Evolutionary conservation across 2,888 invertebrate species (phyloP), one percentile per base, ranked within the genome.

Genomic region (Caenorhabditis japonica): DNA sequence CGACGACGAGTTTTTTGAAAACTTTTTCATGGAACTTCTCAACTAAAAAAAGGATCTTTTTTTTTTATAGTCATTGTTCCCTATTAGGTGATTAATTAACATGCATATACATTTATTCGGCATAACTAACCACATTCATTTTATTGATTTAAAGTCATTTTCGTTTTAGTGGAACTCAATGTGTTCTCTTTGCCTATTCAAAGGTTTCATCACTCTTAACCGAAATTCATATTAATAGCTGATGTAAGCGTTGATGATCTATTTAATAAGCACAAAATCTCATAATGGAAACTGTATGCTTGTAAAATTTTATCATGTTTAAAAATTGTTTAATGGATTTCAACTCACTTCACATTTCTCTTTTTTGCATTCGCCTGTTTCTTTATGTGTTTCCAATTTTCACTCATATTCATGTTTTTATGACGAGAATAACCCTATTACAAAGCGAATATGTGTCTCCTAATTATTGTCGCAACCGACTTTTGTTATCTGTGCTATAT

Each of bases 1-100:
- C 66, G 60, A 80, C 68, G 59, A 55, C 41, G 64, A 56, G 10
- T 81, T 81, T 59, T 81, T 80, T 66, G 81, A 80, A 47, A 61
- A 72, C 19, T 81, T 79, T 59, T 70, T 81, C 55, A 58, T 61
- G 47, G 66, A 60, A 34, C 71, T 66, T 36, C 15, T 36, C 36
- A 46, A 46, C 30, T 46, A 33, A 55, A 36, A 44, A 27, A 2
- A 33, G 4, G 13, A 17, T 25, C 38, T 17, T 33, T 39, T 15
- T 13, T 41, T 17, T 51, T 34, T 38, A 51, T 66, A 66, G 66
- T 64, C 33, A 56, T 51, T 58, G 49, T 13, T 43, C 43, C 55
- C 51, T 56, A 56, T 56, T 43, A n/a, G n/a, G n/a, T n/a, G n/a
- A n/a, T n/a, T n/a, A n/a, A n/a, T n/a, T n/a, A n/a, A n/a, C n/a